Base-by-base conservation (phyloP, 2,888 invertebrate genomes). In the Gymnosoma rotundatum region DNA sequence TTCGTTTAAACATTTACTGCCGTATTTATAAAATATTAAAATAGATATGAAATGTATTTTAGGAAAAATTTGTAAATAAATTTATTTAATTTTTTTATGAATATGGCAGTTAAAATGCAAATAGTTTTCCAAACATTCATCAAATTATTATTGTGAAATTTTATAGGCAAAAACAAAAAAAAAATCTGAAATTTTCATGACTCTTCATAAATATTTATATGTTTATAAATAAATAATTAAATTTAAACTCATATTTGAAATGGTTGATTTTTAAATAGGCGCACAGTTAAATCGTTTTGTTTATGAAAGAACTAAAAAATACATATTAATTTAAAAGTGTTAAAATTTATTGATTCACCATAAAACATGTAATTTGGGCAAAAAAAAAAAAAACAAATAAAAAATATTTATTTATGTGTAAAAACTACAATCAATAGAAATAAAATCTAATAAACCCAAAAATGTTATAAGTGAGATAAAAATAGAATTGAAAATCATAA, bases 101-200 rank as follows among this genome's bases (percentile, higher is more conserved):
- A n/a, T n/a, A n/a, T n/a, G n/a, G n/a, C n/a, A 25, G 25, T 25
- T 25, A 25, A 25, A 25, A 1, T 6, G 6, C 63, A 58, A 67
- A 61, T 10, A 42, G 52, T 76, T 80, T 80, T 67, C 50, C 79
- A 84, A 69, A 69, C 73, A 80, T 78, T 72, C 64, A 80, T 76
- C 76, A 80, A 73, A 20, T 36, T 32, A 74, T 12, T 12, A 42
- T 25, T 67, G 16, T 18, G 45, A 52, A 38, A 25, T 25, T 25
- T 25, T 25, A 25, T 25, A 25, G 25, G 16, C 20, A 56, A 20
- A 73, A 38, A 25, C 20, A 32, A 32, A 52, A 20, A 48, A 56
- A 67, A 69, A 48, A 64, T 48, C 38, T 72, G 66, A 66, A 56
- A 48, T 48, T 66, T 66, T 3, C 16, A 61, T 54, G 9, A 32